These are phyloP conservation scores for Macroramphosus scolopax DNA, from an alignment of 2,797 vertebrate species.

Conservation along the genomic window DNA sequence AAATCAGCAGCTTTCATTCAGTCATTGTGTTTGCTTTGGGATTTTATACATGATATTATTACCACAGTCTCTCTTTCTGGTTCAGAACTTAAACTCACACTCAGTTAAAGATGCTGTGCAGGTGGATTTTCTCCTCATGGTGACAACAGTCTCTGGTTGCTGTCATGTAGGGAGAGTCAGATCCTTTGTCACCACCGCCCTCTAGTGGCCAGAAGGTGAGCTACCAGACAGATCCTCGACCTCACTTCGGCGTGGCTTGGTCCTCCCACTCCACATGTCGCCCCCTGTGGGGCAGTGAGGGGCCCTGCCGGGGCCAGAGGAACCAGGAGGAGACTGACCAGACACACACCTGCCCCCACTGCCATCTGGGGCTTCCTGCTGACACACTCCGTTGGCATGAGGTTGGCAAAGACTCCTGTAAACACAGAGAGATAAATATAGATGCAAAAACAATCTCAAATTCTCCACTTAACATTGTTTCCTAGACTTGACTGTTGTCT, in stretches of 20 bases:
- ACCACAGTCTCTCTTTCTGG: too few relatives aligned
- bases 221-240: conserved; percentile 80
- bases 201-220: conserved; percentile 62
- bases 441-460: conserved; percentile 5
- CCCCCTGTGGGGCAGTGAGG: conserved; percentile 77
- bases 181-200: conserved; percentile 38
- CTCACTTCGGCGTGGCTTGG: conserved; percentile 80
- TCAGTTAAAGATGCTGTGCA: too few relatives aligned
- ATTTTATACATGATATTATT: too few relatives aligned
- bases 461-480: conserved; percentile 8
- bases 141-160: conserved; percentile 12
- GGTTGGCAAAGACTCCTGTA: conserved; percentile 48
- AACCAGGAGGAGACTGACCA: conserved; percentile 50
- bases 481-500: conserved; percentile 16
- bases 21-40: neutral
- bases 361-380: conserved; percentile 70
- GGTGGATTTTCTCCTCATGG: neutral
- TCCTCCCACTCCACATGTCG: conserved; percentile 76
- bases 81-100: too few relatives aligned
- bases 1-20: too few relatives aligned
- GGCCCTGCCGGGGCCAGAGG: conserved; percentile 64
- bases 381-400: conserved; percentile 80
- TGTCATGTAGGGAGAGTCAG: conserved; percentile 51
- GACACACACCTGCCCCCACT: conserved; percentile 75
- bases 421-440: conserved; percentile 34